These are phyloP conservation scores for Meloidogyne exigua DNA, from an alignment of 1,140 invertebrate species.

Conservation along the genomic window DNA sequence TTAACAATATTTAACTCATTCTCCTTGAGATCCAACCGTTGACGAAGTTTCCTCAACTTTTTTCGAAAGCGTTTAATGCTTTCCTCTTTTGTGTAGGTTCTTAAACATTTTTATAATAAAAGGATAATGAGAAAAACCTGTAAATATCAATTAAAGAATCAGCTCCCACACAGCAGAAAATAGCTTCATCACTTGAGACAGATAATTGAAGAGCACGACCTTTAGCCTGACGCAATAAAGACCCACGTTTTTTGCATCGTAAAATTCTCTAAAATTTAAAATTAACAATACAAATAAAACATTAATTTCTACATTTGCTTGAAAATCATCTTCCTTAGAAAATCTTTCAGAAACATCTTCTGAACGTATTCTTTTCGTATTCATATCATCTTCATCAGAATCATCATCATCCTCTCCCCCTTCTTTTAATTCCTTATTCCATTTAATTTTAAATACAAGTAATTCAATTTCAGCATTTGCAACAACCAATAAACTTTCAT, in stretches of 20 bases:
- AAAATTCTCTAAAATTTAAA: conserved; percentile 69
- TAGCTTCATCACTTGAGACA: conserved; percentile 68
- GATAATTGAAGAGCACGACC: conserved; percentile 70
- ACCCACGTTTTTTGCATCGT: conserved; percentile 74
- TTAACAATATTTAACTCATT: not conserved
- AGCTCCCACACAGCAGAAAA: conserved; percentile 76
- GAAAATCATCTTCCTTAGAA: conserved; percentile 53
- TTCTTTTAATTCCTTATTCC: conserved; percentile 46
- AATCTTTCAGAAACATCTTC: not conserved
- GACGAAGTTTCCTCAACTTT: conserved; percentile 54
- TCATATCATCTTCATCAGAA: not conserved
- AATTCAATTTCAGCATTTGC: conserved; percentile 81
- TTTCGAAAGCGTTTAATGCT: conserved; percentile 67
- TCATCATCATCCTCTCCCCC: not conserved
- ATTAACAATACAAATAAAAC: not conserved
- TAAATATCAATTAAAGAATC: conserved; percentile 26
- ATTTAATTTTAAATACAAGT: conserved; percentile 74
- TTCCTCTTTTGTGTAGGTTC: conserved; percentile 75
- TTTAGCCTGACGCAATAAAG: conserved; percentile 74
- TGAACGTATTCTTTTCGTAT: not conserved
- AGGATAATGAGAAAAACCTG: conserved; percentile 17
- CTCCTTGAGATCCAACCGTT: not conserved
- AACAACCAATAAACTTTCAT: conserved; percentile 74
- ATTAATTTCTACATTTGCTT: conserved; percentile 48
- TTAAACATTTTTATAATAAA: conserved; percentile 47